A percentile compares a stretch with the other conserved stretches of the same genome.
Conservation (phyloP, 1,140 invertebrate genomes). For the Panulirus ornatus region DNA sequence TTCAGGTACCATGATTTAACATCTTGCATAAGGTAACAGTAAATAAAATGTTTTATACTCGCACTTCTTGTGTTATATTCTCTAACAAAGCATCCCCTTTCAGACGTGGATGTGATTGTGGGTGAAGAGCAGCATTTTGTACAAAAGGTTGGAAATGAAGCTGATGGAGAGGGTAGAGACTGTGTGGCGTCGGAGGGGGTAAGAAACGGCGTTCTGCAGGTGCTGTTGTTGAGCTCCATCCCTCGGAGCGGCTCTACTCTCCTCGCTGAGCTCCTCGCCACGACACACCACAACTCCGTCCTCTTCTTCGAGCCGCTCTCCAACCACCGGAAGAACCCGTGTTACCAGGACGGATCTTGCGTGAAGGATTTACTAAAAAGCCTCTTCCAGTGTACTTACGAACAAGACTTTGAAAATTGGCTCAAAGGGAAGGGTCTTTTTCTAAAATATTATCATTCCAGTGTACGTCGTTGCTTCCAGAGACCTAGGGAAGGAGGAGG, state of each 20-base stretch:
- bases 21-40: too few species aligned
- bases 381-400: constrained; percentile 28
- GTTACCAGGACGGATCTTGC: not conserved
- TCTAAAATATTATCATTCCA: not conserved
- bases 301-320: constrained; percentile 43
- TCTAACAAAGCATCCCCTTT: too few species aligned
- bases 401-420: constrained; percentile 21
- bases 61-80: too few species aligned
- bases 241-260: constrained; percentile 24
- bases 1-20: too few species aligned
- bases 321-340: not conserved
- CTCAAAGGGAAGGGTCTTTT: constrained; percentile 19
- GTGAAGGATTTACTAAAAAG: not conserved
- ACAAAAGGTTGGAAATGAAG: too few species aligned
- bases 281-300: constrained; percentile 15
- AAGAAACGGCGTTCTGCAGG: not conserved
- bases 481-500: not conserved
- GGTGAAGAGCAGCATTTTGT: not conserved
- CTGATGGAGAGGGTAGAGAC: not conserved
- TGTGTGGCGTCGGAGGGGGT: not conserved
- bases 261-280: constrained; percentile 19
- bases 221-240: constrained; percentile 5
- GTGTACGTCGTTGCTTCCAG: not conserved
- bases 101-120: not conserved
- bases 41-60: too few species aligned